Conservation (phyloP, 2,113 vertebrate genomes). For the Paracyprichromis sp. region DNA sequence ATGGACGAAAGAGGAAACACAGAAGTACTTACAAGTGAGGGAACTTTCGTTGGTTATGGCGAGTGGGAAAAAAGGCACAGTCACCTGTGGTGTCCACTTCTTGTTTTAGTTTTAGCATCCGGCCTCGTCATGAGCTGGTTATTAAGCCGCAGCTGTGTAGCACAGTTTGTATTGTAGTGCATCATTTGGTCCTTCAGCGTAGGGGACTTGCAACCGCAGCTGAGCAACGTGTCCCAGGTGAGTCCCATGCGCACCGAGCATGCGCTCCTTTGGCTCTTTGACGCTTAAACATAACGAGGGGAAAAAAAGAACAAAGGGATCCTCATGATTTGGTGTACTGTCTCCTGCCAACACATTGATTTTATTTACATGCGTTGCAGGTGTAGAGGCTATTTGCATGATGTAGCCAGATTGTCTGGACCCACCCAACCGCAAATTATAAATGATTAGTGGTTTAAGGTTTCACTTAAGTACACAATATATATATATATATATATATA, state of each 20-base stretch:
- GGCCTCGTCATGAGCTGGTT: background rate
- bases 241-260: background rate
- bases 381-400: constrained; percentile 22
- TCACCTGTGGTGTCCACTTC: background rate
- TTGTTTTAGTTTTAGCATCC: background rate
- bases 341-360: background rate
- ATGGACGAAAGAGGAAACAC: background rate
- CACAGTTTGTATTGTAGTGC: background rate
- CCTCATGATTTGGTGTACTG: background rate
- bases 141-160: background rate
- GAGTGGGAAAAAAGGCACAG: background rate
- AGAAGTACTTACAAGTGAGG: constrained; percentile 22
- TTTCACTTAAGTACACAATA: background rate
- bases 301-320: background rate
- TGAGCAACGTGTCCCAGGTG: constrained; percentile 48
- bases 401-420: background rate
- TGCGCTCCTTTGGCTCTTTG: background rate
- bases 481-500: background rate
- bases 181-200: background rate
- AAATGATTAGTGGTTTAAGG: background rate
- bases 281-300: background rate
- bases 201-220: background rate
- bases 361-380: constrained; percentile 30
- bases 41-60: background rate
- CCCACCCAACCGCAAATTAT: background rate